phyloP scores from a whole-genome alignment of 2,797 vertebrate genomes.

The Labeo calbasu region DNA sequence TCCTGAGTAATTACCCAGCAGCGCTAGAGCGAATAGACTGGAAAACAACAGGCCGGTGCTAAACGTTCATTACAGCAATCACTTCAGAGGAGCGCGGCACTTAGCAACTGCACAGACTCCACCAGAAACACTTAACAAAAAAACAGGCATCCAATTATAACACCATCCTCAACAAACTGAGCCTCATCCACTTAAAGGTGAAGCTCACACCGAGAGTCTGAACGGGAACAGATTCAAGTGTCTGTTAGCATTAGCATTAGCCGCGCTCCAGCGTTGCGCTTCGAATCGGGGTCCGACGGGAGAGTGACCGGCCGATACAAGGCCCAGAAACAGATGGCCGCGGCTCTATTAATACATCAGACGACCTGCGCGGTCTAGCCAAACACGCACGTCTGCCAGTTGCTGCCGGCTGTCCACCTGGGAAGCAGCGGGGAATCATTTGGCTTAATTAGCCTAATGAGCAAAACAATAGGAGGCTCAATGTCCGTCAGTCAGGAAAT shows the following conservation, averaged over 20 bases:
- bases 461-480: constrained; percentile 68
- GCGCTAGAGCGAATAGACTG: constrained; percentile 46
- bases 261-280: not conserved
- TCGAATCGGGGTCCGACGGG: constrained; percentile 32
- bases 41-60: constrained; percentile 54
- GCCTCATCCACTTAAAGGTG: constrained; percentile 15
- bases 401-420: constrained; percentile 63
- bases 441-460: constrained; percentile 72
- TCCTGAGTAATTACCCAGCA: constrained; percentile 57
- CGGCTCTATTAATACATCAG: constrained; percentile 55
- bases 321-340: constrained; percentile 58
- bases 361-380: constrained; percentile 44
- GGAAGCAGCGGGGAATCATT: constrained; percentile 65
- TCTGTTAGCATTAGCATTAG: constrained; percentile 52
- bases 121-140: constrained; percentile 66
- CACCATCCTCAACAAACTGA: constrained; percentile 23
- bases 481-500: constrained; percentile 68
- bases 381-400: constrained; percentile 46
- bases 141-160: constrained; percentile 66
- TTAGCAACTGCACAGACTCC: constrained; percentile 71
- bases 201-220: constrained; percentile 23
- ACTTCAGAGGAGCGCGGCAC: constrained; percentile 71
- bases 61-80: constrained; percentile 70
- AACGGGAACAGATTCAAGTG: constrained; percentile 43
- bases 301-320: constrained; percentile 43